Conservation (phyloP, 2,888 invertebrate genomes). For the Drosophila barbarae region DNA sequence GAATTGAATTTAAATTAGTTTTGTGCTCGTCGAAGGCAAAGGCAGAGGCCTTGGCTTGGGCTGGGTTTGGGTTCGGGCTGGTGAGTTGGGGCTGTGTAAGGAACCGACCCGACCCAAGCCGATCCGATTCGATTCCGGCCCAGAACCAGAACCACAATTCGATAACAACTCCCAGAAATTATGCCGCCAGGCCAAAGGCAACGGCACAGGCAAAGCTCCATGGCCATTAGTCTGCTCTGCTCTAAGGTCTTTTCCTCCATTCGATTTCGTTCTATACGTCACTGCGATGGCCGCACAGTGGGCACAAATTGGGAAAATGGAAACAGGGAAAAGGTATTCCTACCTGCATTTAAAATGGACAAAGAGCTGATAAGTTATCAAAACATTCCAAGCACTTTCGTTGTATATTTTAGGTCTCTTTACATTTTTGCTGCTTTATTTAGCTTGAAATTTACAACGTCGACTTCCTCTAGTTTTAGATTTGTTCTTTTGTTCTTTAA, state of each 20-base stretch:
- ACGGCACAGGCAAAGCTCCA: constrained; percentile 43
- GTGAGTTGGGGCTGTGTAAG: constrained; percentile 4
- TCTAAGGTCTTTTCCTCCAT: constrained; percentile 20
- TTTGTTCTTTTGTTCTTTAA: too few species aligned
- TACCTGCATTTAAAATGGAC: not conserved
- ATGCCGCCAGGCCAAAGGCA: constrained; percentile 44
- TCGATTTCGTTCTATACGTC: constrained; percentile 20
- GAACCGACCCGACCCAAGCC: constrained; percentile 14
- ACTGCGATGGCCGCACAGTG: constrained; percentile 35
- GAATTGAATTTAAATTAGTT: constrained; percentile 74
- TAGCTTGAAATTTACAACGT: not conserved
- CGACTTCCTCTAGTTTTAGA: not conserved
- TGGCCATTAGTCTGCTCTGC: constrained; percentile 41
- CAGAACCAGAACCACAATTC: constrained; percentile 40
- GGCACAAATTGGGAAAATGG: constrained; percentile 6
- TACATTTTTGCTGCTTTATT: not conserved
- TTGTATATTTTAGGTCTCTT: not conserved
- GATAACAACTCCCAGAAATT: constrained; percentile 54
- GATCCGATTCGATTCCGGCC: constrained; percentile 16
- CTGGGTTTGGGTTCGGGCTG: not conserved
- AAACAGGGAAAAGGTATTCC: not conserved
- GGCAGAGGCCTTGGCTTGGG: constrained; percentile 1
- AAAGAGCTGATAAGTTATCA: constrained; percentile 8
- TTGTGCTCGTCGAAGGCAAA: constrained; percentile 42
- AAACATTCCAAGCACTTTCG: not conserved